phyloP scores from a whole-genome alignment of 2,113 vertebrate species.

The Sapajus apella region DNA sequence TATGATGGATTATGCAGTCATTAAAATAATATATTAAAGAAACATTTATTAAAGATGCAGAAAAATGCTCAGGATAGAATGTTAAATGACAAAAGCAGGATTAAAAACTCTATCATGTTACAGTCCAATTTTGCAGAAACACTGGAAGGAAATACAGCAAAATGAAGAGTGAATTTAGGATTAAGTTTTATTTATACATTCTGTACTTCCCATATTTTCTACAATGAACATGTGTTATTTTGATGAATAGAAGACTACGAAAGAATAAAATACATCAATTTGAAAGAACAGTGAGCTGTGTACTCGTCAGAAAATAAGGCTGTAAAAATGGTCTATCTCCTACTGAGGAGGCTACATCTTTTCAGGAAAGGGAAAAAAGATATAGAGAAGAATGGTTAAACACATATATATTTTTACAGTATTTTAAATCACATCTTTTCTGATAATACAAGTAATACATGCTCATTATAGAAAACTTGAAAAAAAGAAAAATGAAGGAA shows the following conservation, averaged over 20 bases:
- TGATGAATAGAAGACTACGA: slow-evolving; percentile 17
- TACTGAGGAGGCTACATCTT: not conserved
- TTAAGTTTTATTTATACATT: slow-evolving; percentile 41
- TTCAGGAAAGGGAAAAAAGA: slow-evolving; percentile 22
- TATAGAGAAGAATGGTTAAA: slow-evolving; percentile 8
- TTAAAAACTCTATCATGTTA: slow-evolving; percentile 10
- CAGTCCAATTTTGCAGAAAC: not conserved
- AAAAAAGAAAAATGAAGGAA: slow-evolving; percentile 15
- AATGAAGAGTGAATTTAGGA: slow-evolving; percentile 45
- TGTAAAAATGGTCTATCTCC: slow-evolving; percentile 15
- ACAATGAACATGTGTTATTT: slow-evolving; percentile 40
- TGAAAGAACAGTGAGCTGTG: not conserved
- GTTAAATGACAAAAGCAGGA: slow-evolving; percentile 50
- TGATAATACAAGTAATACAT: slow-evolving; percentile 16
- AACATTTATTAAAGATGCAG: not conserved
- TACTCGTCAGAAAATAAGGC: slow-evolving; percentile 17
- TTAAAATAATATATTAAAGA: slow-evolving; percentile 30
- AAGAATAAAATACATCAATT: not conserved
- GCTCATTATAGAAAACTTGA: slow-evolving; percentile 6
- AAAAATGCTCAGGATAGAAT: slow-evolving; percentile 20
- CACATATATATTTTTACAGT: not conserved
- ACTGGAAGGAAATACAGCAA: slow-evolving; percentile 16
- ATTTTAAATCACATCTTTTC: slow-evolving; percentile 45
- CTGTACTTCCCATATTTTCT: slow-evolving; percentile 38
- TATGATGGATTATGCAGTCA: slow-evolving; percentile 34